These are phyloP conservation scores for Scophthalmus maximus DNA, from an alignment of 2,113 vertebrate genomes.

Conservation along the genomic window DNA sequence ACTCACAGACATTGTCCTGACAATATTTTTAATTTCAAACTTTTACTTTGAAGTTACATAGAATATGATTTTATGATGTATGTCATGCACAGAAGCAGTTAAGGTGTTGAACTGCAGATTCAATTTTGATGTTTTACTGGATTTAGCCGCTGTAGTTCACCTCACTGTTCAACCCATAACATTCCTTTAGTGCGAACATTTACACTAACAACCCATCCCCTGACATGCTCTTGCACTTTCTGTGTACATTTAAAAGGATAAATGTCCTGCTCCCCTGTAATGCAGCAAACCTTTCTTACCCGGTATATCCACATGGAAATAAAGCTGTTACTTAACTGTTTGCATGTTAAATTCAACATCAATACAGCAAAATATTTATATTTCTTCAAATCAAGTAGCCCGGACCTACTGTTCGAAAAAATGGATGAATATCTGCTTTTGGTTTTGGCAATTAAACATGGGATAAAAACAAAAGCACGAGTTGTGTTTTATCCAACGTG, in stretches of 20 bases:
- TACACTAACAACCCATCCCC: neutral
- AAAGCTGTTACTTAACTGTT: conserved; percentile 3
- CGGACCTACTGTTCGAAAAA: neutral
- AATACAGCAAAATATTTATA: neutral
- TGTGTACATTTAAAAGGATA: conserved; percentile 14
- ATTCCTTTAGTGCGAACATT: neutral
- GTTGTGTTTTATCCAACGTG: conserved; percentile 4
- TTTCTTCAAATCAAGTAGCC: too few species aligned
- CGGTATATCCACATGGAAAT: conserved; percentile 17
- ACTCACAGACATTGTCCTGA: too few species aligned
- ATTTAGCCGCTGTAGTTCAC: neutral
- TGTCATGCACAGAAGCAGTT: conserved; percentile 1
- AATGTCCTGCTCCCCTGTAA: neutral
- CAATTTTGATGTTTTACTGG: conserved; percentile 17
- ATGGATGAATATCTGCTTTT: neutral
- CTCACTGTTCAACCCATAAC: neutral
- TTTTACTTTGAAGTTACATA: conserved; percentile 15
- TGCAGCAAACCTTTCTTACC: neutral
- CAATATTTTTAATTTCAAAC: neutral
- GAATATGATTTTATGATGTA: conserved; percentile 4
- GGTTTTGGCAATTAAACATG: conserved; percentile 29
- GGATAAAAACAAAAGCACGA: neutral
- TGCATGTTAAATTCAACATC: conserved; percentile 10
- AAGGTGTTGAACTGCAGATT: neutral
- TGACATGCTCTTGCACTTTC: conserved; percentile 12